A percentile compares a stretch with the other conserved stretches of the same genome.
These are phyloP conservation scores for Chaenodraco wilsoni DNA, from an alignment of 2,797 vertebrate species.

Conservation along the genomic window DNA sequence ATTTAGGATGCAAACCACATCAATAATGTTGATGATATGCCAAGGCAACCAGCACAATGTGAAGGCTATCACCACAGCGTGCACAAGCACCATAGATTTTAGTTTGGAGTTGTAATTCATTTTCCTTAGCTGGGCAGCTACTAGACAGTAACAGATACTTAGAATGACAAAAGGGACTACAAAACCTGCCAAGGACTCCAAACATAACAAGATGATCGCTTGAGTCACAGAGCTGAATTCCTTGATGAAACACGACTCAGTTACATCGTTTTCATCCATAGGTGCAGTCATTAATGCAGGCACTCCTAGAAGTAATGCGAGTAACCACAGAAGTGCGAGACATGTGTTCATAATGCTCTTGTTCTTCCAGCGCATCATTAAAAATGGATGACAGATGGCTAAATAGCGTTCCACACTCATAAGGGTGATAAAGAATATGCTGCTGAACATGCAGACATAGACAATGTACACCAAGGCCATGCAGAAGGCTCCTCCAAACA, in stretches of 20 bases:
- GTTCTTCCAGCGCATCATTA: slow-evolving; percentile 50
- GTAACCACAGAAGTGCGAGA: slow-evolving; percentile 79
- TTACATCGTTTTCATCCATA: slow-evolving; percentile 16
- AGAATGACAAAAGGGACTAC: slow-evolving; percentile 82
- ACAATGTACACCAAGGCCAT: slow-evolving; percentile 80
- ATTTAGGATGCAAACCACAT: slow-evolving; percentile 52
- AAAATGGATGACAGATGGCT: slow-evolving; percentile 83
- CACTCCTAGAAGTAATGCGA: slow-evolving; percentile 79
- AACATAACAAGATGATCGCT: slow-evolving; percentile 58
- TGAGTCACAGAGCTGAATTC: slow-evolving; percentile 68
- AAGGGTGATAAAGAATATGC: slow-evolving; percentile 86
- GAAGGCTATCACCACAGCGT: slow-evolving; percentile 79
- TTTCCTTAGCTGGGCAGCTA: slow-evolving; percentile 69
- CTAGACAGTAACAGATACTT: slow-evolving; percentile 81
- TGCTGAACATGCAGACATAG: slow-evolving; percentile 85
- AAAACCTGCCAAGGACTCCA: slow-evolving; percentile 85
- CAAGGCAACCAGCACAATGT: slow-evolving; percentile 86
- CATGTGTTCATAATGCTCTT: slow-evolving; percentile 33
- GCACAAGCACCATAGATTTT: slow-evolving; percentile 80
- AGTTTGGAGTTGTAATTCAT: slow-evolving; percentile 80
- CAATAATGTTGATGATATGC: slow-evolving; percentile 79
- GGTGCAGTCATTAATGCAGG: slow-evolving; percentile 74
- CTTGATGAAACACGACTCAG: slow-evolving; percentile 65
- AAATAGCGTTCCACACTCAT: slow-evolving; percentile 85
- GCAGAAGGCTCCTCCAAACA: slow-evolving; percentile 72